Evolutionary conservation across 2,888 invertebrate genomes (phyloP), one percentile per base, ranked within the genome.

Genomic region (Andrena dorsata): DNA sequence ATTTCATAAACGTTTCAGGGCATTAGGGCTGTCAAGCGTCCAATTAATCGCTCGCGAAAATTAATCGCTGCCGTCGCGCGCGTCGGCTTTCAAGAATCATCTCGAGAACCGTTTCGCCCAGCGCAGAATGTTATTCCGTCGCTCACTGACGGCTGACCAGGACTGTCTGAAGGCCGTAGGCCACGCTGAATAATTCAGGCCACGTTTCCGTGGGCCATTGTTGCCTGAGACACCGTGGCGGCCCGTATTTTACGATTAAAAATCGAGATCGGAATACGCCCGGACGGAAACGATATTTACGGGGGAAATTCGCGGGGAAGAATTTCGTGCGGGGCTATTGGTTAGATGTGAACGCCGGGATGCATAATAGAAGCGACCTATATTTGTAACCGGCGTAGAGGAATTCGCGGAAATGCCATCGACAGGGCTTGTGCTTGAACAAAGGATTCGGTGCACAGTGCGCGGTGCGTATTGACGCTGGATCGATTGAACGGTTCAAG

Each of bases 161-260:
- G 47, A 23, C 72, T 66, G 72, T 83, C 76, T 76, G 72, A 66
- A 76, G 79, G 72, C 81, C 86, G 79, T 83, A 76, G 83, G 86
- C 82, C 83, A 78, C 79, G 76, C 80, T 88, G 88, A 88, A 88
- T 88, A 84, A 88, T 88, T 88, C 85, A 88, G 64, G 41, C 72
- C 41, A 66, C 75, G 81, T 79, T 72, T 60, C 70, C 64, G 68
- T 70, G 79, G 60, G 82, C 85, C 85, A 86, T 86, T 88, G 85
- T 81, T 81, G 80, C 80, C 72, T 69, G 85, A 80, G 78, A 85
- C 76, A 83, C 81, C 82, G 74, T 60, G 83, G 82, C 73, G 64
- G 49, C 72, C 73, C 80, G 81, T 83, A 84, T 83, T 77, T 75
- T 72, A 71, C 86, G 86, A 86, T 86, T 82, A 86, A 86, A 84